phyloP scores from a whole-genome alignment of 2,797 vertebrate species.

The Florisuga fusca region DNA sequence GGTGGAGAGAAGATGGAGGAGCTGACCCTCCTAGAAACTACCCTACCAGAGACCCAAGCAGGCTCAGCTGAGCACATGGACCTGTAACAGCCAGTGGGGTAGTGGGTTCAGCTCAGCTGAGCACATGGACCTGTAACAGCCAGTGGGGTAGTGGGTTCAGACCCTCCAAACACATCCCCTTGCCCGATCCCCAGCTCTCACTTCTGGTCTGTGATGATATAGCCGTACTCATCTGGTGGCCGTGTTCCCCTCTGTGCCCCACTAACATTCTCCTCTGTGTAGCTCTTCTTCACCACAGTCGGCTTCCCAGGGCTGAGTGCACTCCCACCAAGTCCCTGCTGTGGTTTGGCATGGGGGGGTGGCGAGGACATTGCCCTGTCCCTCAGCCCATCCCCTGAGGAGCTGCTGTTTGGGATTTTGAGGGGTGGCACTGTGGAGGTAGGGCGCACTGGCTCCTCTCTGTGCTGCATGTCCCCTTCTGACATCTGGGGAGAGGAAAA shows the following conservation, averaged over 20 bases:
- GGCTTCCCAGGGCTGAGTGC: neutral
- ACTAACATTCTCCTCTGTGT: neutral
- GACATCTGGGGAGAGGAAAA: slow-evolving; percentile 64
- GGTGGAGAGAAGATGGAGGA: neutral
- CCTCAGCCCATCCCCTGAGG: slow-evolving; percentile 1
- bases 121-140: neutral
- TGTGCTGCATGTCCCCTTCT: slow-evolving; percentile 73
- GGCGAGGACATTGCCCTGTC: neutral
- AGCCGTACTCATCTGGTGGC: slow-evolving; percentile 90
- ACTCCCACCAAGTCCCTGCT: neutral
- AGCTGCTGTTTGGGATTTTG: slow-evolving; percentile 36
- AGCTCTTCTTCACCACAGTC: slow-evolving; percentile 56
- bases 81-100: neutral
- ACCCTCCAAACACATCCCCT: neutral
- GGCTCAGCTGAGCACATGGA: neutral
- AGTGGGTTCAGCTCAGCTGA: neutral
- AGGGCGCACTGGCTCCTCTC: slow-evolving; percentile 38
- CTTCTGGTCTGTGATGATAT: slow-evolving; percentile 95
- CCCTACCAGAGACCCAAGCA: neutral
- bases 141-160: neutral
- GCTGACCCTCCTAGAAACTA: neutral
- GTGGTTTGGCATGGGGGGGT: neutral
- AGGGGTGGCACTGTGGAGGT: neutral
- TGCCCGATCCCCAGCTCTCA: slow-evolving; percentile 60
- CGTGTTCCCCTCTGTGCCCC: neutral